Evolutionary conservation across 2,888 invertebrate genomes (phyloP), one percentile per base, ranked within the genome.

Genomic region (Seira musarum): DNA sequence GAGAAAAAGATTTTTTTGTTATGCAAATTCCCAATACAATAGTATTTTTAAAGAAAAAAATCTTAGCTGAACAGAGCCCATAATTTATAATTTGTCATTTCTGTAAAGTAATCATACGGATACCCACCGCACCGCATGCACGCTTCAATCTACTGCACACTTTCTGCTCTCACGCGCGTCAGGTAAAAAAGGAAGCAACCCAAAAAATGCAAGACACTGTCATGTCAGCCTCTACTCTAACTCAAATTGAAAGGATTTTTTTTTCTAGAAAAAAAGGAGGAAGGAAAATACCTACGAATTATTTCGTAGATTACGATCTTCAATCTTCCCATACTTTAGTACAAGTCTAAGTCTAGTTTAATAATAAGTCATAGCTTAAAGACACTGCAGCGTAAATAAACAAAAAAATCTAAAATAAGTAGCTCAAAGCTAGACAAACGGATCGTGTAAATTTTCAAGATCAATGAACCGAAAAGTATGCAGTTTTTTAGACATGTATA

Each of bases 151-250:
- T 22, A 13, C 24, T 63, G 49, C 67, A 67, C 46, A 21, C 67
- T 67, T 46, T 67, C 67, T 67, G 67, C 67, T 67, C 67, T 67
- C 67, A 67, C 67, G 67, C 46, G 35, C 40, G 40, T 13, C 6
- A 40, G 13, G 13, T 13, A 8, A 40, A 40, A 35, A 67, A 67
- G 40, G 67, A 67, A 49, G 67, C 67, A 67, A 22, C 49, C 65
- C 65, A 65, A 65, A 65, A 15, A n/a, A 63, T 60, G n/a, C n/a
- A n/a, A n/a, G n/a, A n/a, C n/a, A n/a, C n/a, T n/a, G n/a, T n/a
- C n/a, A n/a, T n/a, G n/a, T n/a, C n/a, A n/a, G n/a, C n/a, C n/a
- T n/a, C n/a, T n/a, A n/a, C n/a, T n/a, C n/a, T n/a, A n/a, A n/a
- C n/a, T n/a, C n/a, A n/a, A n/a, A 40, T 40, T 40, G 40, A 40